These are phyloP conservation scores for Lysandra bellargus DNA, from an alignment of 2,888 invertebrate genomes.

Conservation along the genomic window DNA sequence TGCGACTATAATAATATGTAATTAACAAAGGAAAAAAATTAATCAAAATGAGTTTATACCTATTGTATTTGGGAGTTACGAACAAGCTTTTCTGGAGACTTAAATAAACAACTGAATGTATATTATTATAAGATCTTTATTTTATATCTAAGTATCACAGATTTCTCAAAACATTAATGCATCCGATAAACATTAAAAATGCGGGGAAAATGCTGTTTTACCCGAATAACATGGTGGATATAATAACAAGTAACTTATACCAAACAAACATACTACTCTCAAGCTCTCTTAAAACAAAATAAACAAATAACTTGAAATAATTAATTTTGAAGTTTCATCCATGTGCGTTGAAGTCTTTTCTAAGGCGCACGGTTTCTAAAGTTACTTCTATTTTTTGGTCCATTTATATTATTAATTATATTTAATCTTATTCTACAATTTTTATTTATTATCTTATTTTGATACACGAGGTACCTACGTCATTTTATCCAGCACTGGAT, in stretches of 20 bases:
- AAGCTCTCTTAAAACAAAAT: not conserved
- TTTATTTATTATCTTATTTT: too few species aligned
- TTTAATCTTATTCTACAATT: too few species aligned
- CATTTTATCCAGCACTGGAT: too few species aligned
- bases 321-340: not conserved
- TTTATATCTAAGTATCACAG: conserved; percentile 2
- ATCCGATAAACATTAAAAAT: not conserved
- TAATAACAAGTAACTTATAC: too few species aligned
- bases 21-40: too few species aligned
- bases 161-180: not conserved
- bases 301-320: not conserved
- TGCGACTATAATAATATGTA: too few species aligned
- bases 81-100: not conserved
- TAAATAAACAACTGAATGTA: not conserved
- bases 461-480: too few species aligned
- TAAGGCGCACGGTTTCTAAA: not conserved
- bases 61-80: too few species aligned
- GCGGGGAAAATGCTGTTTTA: too few species aligned
- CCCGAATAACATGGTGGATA: too few species aligned
- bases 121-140: not conserved
- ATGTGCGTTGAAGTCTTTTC: not conserved
- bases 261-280: not conserved
- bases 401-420: not conserved
- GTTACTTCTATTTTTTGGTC: not conserved
- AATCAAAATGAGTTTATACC: too few species aligned